Conservation (phyloP, 2,888 invertebrate genomes). For the Prionchulus punctatus region DNA sequence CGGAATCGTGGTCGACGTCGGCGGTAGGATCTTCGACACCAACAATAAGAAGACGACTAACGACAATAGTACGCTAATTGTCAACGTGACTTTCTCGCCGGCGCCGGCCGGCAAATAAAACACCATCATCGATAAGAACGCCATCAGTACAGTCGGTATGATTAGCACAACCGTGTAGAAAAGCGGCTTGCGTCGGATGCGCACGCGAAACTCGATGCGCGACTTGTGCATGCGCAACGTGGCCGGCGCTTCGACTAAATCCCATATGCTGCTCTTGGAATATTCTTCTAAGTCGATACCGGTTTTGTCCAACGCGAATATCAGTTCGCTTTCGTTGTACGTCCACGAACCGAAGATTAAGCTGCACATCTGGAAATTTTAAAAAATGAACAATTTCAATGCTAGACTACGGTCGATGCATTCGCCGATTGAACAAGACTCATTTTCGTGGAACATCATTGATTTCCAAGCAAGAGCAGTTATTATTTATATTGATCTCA, state of each 20-base stretch:
- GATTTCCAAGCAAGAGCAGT: too few species aligned
- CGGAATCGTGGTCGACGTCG: constrained; percentile 90
- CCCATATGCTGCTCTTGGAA: constrained; percentile 97
- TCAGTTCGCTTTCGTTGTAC: constrained; percentile 86
- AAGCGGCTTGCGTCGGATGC: constrained; percentile 68
- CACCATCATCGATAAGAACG: constrained; percentile 92
- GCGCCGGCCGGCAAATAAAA: constrained; percentile 46
- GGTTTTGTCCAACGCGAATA: constrained; percentile 68
- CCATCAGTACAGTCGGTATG: constrained; percentile 92
- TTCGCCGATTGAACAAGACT: too few species aligned
- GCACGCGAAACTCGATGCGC: constrained; percentile 26
- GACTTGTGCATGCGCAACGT: constrained; percentile 64
- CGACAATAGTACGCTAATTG: constrained; percentile 92
- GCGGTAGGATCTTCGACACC: constrained; percentile 96
- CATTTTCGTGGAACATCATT: too few species aligned
- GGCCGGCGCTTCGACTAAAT: constrained; percentile 65
- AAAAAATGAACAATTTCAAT: too few species aligned
- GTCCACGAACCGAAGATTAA: constrained; percentile 99
- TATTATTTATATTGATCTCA: too few species aligned
- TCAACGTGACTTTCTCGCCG: constrained; percentile 41
- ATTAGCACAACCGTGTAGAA: constrained; percentile 99
- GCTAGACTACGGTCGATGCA: too few species aligned
- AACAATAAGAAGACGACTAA: constrained; percentile 95
- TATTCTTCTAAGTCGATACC: constrained; percentile 87
- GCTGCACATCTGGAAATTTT: constrained; percentile 90